Conservation (phyloP, 2,888 invertebrate species). For the Portevinia maculata region DNA sequence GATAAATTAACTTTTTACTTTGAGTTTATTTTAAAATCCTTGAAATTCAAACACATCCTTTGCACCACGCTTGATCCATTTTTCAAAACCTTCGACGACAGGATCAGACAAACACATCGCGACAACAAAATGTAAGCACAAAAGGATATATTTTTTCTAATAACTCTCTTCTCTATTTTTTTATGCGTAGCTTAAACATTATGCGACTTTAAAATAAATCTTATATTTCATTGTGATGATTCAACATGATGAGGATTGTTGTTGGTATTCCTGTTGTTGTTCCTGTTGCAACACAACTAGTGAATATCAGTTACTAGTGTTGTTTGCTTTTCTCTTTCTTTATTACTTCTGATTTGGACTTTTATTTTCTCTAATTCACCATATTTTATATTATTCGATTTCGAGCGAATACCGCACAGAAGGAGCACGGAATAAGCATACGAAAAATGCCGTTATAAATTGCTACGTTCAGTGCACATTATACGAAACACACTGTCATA, state of each 20-base stretch:
- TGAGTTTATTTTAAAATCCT: constrained; percentile 12
- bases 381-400: constrained; percentile 36
- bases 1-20: constrained; percentile 15
- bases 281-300: constrained; percentile 58
- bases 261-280: constrained; percentile 36
- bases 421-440: constrained; percentile 61
- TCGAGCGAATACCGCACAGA: constrained; percentile 51
- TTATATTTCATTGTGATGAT: constrained; percentile 6
- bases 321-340: constrained; percentile 26
- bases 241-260: background rate
- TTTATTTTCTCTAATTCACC: constrained; percentile 39
- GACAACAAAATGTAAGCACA: background rate
- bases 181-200: background rate
- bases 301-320: constrained; percentile 52
- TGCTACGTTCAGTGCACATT: constrained; percentile 73
- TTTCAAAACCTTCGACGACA: background rate
- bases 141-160: background rate
- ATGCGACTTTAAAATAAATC: constrained; percentile 11
- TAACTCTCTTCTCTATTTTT: background rate
- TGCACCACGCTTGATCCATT: constrained; percentile 12
- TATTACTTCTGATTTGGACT: constrained; percentile 28
- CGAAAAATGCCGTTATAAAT: constrained; percentile 72
- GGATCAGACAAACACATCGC: constrained; percentile 8
- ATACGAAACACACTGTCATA: constrained; percentile 74
- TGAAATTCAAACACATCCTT: constrained; percentile 1